Evolutionary conservation across 2,113 vertebrate genomes (phyloP).

Genomic region (Hypanus sabinus): DNA sequence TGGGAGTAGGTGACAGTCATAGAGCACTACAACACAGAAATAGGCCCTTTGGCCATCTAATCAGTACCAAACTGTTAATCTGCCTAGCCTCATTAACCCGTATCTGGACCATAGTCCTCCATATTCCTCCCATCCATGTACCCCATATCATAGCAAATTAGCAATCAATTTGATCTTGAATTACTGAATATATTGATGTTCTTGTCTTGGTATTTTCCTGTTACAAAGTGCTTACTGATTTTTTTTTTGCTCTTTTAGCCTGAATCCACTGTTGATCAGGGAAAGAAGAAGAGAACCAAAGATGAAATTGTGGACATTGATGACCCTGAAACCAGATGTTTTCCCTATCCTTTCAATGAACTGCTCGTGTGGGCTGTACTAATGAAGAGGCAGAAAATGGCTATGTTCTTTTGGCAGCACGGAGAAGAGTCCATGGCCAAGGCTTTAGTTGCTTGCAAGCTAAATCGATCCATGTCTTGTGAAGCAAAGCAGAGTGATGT

Average conservation of each 20-base stretch:
- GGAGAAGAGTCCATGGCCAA: conserved; percentile 98
- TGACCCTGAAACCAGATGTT: conserved; percentile 87
- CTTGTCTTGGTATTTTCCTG: neutral
- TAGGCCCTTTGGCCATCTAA: too few relatives aligned
- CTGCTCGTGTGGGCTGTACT: conserved; percentile 93
- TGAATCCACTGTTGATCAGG: conserved; percentile 69
- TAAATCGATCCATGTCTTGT: conserved; percentile 88
- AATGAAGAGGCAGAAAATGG: conserved; percentile 97
- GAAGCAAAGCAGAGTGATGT: conserved; percentile 97
- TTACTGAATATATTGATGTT: neutral
- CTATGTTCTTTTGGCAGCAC: conserved; percentile 97
- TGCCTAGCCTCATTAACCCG: too few relatives aligned
- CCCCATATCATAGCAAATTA: neutral
- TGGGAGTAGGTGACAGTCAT: too few relatives aligned
- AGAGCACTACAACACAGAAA: too few relatives aligned
- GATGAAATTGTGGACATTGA: conserved; percentile 97
- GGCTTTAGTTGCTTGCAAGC: conserved; percentile 91
- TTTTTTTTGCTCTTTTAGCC: conserved; percentile 43
- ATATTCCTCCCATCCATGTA: too few relatives aligned
- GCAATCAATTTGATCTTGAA: neutral
- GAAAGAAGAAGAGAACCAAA: conserved; percentile 85
- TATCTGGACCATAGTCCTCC: too few relatives aligned
- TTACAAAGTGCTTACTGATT: neutral
- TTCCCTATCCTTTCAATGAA: conserved; percentile 95
- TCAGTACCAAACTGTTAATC: too few relatives aligned